phyloP scores from a whole-genome alignment of 2,888 invertebrate species.

The Sphaerophoria rueppellii region DNA sequence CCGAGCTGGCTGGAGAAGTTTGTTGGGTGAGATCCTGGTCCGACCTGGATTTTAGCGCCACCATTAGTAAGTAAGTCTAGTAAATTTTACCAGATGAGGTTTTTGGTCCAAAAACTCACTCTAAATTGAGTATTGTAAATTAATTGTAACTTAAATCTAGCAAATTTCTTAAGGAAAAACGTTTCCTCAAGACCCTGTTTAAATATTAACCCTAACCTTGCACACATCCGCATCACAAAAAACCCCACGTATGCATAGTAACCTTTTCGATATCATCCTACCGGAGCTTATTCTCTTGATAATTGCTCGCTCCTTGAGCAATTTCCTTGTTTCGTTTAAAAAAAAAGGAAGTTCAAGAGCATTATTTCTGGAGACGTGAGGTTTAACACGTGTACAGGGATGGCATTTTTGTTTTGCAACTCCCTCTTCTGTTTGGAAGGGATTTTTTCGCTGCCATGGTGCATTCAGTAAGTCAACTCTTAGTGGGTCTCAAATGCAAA shows the following conservation, averaged over 20 bases:
- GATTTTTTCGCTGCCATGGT: not conserved
- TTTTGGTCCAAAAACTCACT: too few species aligned
- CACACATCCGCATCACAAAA: not conserved
- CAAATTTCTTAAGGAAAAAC: too few species aligned
- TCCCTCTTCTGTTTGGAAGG: not conserved
- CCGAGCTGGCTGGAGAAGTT: too few species aligned
- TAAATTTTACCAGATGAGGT: too few species aligned
- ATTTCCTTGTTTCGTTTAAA: not conserved
- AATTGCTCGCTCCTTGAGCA: conserved; percentile 7
- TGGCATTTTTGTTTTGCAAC: not conserved
- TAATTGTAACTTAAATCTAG: too few species aligned
- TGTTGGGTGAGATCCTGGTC: too few species aligned
- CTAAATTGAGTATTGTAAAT: too few species aligned
- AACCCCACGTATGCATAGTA: not conserved
- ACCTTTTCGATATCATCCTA: not conserved
- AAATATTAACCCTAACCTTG: not conserved
- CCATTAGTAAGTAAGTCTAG: too few species aligned
- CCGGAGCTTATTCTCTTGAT: not conserved
- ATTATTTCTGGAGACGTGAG: not conserved
- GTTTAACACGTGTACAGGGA: not conserved
- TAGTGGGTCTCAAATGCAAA: conserved; percentile 18
- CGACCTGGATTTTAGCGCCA: too few species aligned
- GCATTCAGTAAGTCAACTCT: conserved; percentile 2
- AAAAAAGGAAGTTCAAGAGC: not conserved
- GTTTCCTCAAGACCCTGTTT: not conserved